Evolutionary conservation across 1,140 invertebrate species (phyloP).

Genomic region (Penaeus indicus): DNA sequence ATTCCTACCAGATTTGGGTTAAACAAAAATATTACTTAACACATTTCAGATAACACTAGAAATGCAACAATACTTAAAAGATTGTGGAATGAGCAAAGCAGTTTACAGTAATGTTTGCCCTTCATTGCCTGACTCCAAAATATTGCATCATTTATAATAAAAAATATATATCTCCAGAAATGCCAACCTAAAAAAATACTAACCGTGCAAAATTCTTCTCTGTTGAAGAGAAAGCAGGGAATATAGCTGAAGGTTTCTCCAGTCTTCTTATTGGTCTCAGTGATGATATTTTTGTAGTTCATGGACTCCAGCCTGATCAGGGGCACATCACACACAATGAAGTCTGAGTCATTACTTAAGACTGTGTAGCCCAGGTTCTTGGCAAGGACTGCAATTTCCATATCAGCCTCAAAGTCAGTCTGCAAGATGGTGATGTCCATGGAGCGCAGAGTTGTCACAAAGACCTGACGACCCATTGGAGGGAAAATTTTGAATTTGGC

Average conservation of each 20-base stretch:
- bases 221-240: constrained; percentile 41
- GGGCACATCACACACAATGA: constrained; percentile 52
- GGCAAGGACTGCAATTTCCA: constrained; percentile 61
- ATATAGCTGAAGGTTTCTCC: constrained; percentile 39
- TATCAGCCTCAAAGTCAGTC: constrained; percentile 65
- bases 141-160: too few relatives aligned
- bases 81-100: too few relatives aligned
- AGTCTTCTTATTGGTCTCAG: constrained; percentile 5
- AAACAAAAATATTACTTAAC: too few relatives aligned
- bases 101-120: too few relatives aligned
- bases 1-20: too few relatives aligned
- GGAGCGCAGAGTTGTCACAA: constrained; percentile 45
- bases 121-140: too few relatives aligned
- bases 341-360: constrained; percentile 63
- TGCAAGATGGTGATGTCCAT: constrained; percentile 53
- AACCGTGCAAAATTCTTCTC: constrained; percentile 54
- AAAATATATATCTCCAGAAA: not conserved
- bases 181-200: constrained; percentile 3
- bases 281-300: constrained; percentile 27
- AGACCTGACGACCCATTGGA: constrained; percentile 56
- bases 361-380: constrained; percentile 46
- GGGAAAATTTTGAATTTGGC: constrained; percentile 52
- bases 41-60: too few relatives aligned
- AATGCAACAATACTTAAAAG: too few relatives aligned
- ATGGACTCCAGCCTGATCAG: constrained; percentile 48